Evolutionary conservation across 2,888 invertebrate species (phyloP).

Genomic region (Iselma pallidipennis): DNA sequence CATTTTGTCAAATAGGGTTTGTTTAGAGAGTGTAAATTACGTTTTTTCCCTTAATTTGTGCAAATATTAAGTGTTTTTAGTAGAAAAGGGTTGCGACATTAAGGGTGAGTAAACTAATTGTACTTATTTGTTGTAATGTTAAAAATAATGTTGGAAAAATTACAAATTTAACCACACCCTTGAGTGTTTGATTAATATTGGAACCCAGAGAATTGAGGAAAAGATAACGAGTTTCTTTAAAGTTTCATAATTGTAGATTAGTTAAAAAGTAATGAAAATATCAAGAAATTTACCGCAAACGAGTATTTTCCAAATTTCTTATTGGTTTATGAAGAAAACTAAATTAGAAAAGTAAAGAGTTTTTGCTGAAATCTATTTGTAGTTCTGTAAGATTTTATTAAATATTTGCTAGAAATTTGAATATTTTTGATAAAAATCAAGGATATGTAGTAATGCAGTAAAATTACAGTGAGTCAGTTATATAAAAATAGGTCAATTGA

Average conservation of each 20-base stretch:
- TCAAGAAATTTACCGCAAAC: no score
- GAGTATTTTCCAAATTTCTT: no score
- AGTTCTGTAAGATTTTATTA: no score
- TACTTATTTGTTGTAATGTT: not conserved
- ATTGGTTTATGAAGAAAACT: no score
- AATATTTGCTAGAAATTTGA: no score
- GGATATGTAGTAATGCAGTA: slow-evolving; percentile 8
- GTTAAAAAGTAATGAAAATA: no score
- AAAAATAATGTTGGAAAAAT: not conserved
- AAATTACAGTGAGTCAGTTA: slow-evolving; percentile 9
- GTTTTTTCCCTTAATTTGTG: not conserved
- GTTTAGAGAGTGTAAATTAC: not conserved
- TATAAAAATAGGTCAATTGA: slow-evolving; percentile 10
- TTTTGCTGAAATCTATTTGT: no score
- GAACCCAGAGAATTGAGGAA: not conserved
- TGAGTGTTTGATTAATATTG: not conserved
- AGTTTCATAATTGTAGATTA: no score
- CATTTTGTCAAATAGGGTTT: not conserved
- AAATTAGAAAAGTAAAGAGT: no score
- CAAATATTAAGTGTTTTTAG: not conserved
- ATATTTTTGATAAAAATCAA: not conserved
- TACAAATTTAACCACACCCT: not conserved
- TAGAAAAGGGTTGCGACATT: not conserved
- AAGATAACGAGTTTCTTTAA: no score
- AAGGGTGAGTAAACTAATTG: not conserved